A percentile compares a stretch with the other conserved stretches of the same genome.
phyloP scores from a whole-genome alignment of 2,113 vertebrate genomes.

The Chionis minor region DNA sequence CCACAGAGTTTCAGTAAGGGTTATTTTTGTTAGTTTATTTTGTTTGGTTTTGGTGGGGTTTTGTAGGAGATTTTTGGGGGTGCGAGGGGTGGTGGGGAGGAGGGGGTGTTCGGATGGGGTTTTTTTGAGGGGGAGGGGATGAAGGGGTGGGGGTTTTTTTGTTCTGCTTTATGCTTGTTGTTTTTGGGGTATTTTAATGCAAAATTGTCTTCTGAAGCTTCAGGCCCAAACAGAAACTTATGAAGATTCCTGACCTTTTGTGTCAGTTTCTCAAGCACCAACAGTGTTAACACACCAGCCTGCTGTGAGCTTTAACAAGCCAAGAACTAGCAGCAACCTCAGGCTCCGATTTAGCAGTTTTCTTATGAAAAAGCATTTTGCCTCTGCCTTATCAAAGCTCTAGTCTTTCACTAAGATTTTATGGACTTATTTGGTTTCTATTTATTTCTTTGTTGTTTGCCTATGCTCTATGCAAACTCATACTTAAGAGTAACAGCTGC shows the following conservation, averaged over 20 bases:
- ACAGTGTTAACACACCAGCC: not conserved
- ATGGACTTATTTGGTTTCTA: not conserved
- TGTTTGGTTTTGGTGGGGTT: not conserved
- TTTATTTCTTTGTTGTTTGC: not conserved
- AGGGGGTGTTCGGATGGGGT: not conserved
- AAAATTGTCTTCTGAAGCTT: slow-evolving; percentile 8
- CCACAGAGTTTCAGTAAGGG: not conserved
- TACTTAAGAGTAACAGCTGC: not conserved
- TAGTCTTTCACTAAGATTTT: not conserved
- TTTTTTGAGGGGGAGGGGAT: not conserved
- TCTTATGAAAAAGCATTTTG: not conserved
- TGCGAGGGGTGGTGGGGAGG: too few species aligned
- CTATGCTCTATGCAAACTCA: not conserved
- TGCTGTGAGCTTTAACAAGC: slow-evolving; percentile 24
- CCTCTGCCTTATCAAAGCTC: not conserved
- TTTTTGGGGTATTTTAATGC: not conserved
- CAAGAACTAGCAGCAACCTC: not conserved
- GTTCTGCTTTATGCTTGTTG: too few species aligned
- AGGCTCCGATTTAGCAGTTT: slow-evolving; percentile 10
- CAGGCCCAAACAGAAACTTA: slow-evolving; percentile 11
- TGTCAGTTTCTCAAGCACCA: not conserved
- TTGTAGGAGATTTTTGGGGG: not conserved
- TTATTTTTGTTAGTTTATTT: not conserved
- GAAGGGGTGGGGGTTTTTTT: not conserved
- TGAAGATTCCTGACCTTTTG: slow-evolving; percentile 41